Evolutionary conservation across 2,888 invertebrate species (phyloP).

Genomic region (Bursaphelenchus okinawaensis): DNA sequence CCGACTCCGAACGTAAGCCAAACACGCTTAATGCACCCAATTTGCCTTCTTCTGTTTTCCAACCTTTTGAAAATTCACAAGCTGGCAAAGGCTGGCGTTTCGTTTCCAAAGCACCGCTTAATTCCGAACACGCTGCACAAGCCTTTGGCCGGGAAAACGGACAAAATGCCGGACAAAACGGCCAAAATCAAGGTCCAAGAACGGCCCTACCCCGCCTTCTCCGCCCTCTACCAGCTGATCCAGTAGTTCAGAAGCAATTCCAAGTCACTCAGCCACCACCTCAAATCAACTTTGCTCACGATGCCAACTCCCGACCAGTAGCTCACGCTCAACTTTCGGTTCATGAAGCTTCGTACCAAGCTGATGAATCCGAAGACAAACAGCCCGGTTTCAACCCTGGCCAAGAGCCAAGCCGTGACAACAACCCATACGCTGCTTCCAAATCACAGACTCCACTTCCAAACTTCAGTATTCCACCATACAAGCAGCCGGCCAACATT

Average conservation of each 20-base stretch:
- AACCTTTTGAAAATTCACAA: not conserved
- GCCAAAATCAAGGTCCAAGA: no score
- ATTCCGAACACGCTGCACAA: no score
- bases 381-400: not conserved
- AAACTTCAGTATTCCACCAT: not conserved
- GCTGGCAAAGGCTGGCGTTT: not conserved
- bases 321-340: not conserved
- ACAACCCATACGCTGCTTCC: not conserved
- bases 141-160: no score
- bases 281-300: not conserved
- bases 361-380: no score
- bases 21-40: not conserved
- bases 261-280: not conserved
- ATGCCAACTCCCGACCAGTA: not conserved
- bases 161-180: no score
- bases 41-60: not conserved
- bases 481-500: not conserved
- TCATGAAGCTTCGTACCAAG: not conserved
- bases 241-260: not conserved
- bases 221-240: not conserved
- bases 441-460: not conserved
- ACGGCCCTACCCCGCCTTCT: not conserved
- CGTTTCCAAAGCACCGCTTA: not conserved
- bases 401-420: not conserved
- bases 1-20: no score